Evolutionary conservation across 2,888 invertebrate species (phyloP).

Genomic region (Catocala fraxini): DNA sequence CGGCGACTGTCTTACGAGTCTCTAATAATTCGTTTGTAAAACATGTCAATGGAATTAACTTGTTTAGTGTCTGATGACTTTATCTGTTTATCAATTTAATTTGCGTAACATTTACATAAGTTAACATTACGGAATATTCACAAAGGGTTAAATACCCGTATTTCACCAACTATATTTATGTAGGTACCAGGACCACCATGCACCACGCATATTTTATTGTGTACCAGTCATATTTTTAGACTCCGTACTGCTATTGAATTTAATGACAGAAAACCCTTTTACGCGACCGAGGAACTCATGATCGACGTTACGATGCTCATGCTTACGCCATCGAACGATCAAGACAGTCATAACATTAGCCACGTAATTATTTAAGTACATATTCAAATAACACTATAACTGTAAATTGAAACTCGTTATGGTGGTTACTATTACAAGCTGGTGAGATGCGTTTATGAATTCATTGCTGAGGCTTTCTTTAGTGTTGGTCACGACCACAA

Average conservation of each 20-base stretch:
- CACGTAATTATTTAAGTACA: no score
- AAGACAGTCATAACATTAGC: no score
- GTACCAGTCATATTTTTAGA: no score
- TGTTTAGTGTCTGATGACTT: constrained; percentile 49
- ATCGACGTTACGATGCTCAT: no score
- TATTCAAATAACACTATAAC: constrained; percentile 11
- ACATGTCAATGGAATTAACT: constrained; percentile 36
- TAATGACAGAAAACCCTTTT: no score
- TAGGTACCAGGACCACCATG: no score
- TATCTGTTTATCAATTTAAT: constrained; percentile 22
- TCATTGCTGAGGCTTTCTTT: neutral
- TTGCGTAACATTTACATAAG: constrained; percentile 7
- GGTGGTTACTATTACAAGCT: neutral
- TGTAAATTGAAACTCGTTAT: constrained; percentile 22
- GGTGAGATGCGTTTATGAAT: neutral
- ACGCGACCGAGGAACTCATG: no score
- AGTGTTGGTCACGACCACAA: neutral
- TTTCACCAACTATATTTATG: no score
- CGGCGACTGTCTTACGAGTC: constrained; percentile 32
- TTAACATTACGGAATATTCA: constrained; percentile 3
- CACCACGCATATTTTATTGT: no score
- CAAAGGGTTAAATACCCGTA: no score
- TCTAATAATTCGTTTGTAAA: constrained; percentile 39
- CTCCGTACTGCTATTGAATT: no score
- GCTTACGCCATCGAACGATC: no score